Evolutionary conservation across 1,140 invertebrate species (phyloP).

Genomic region (Agrypnia vestita): DNA sequence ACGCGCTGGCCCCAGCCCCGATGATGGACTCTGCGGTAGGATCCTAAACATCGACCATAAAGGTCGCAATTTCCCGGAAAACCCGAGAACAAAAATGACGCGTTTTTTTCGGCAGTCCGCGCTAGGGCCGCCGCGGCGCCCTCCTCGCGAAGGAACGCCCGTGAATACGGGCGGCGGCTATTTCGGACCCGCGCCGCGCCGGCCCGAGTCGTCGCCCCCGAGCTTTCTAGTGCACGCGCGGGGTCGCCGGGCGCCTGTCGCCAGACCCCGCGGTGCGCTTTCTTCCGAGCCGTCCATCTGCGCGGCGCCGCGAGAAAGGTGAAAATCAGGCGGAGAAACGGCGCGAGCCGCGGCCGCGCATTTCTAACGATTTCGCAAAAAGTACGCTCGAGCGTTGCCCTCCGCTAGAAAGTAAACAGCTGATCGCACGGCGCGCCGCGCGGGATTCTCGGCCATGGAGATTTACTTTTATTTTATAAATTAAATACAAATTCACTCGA

Average conservation of each 20-base stretch:
- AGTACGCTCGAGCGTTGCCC: conserved; percentile 52
- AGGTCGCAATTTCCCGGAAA: too few relatives aligned
- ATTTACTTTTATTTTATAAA: too few relatives aligned
- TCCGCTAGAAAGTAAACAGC: conserved; percentile 50
- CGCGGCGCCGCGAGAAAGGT: conserved; percentile 14
- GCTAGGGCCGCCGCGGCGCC: not conserved
- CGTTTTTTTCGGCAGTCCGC: too few relatives aligned
- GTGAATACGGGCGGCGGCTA: too few relatives aligned
- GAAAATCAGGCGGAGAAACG: not conserved
- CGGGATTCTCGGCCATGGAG: too few relatives aligned
- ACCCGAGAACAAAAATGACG: too few relatives aligned
- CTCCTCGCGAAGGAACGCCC: not conserved
- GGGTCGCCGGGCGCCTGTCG: conserved; percentile 41
- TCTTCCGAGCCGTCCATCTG: not conserved
- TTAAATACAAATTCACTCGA: too few relatives aligned
- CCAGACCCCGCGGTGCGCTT: conserved; percentile 51
- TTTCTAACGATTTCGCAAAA: conserved; percentile 52
- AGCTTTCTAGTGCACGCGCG: conserved; percentile 46
- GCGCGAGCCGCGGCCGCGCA: conserved; percentile 33
- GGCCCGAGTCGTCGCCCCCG: conserved; percentile 49
- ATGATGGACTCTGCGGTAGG: too few relatives aligned
- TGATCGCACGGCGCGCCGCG: too few relatives aligned
- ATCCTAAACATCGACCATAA: too few relatives aligned
- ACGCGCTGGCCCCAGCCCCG: too few relatives aligned
- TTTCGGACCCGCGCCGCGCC: not conserved